Base-by-base conservation (phyloP, 2,113 vertebrate species). In the Aldabrachelys gigantea region DNA sequence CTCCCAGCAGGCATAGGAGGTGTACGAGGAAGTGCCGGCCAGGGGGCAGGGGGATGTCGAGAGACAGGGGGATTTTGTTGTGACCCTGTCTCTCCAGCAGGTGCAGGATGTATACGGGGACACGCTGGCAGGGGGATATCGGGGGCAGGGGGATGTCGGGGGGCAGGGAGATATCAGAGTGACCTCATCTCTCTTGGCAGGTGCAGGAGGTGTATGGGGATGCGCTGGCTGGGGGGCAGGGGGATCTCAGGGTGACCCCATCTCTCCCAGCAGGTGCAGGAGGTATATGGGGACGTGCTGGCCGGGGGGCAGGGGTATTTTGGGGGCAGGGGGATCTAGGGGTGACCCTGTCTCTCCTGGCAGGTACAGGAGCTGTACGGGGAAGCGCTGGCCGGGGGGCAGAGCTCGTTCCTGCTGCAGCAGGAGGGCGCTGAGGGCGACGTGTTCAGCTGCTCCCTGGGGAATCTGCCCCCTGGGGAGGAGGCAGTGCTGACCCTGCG, bases 371-470 rank as follows among this genome's bases (percentile, higher is more conserved):
- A 97, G 44, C 92, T 94, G 53, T 99, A 99, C 2, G 98, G 99
- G 65, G 97, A 98, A 6, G 98, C 98, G 3, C 12, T 99, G 85
- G 98, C 97, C 84, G 98, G 98, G 2, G 98, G 98, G 54, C 96
- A 96, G 25, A 95, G 98, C 90, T 98, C 98, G 49, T 99, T 99
- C 95, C 97, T 99, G 1, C 85, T 99, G 93, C 98, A 98, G 95
- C 98, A 98, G 92, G 98, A 98, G 6, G 88, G 94, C n/a, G 2
- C 96, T 72, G 98, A 98, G 79, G 96, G 97, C 35, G 98, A 99
- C 59, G 94, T 99, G 49, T 99, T 99, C 97, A 97, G 81, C 76
- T 97, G 99, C 94, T 98, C 95, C 11, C 98, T 99, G 91, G 99
- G 99, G 75, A 98, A 98, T 96, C 98, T 99, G 12, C 98, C 92